Evolutionary conservation across 2,888 invertebrate genomes (phyloP), one percentile per base, ranked within the genome.

Genomic region (Ormyrus rosae): DNA sequence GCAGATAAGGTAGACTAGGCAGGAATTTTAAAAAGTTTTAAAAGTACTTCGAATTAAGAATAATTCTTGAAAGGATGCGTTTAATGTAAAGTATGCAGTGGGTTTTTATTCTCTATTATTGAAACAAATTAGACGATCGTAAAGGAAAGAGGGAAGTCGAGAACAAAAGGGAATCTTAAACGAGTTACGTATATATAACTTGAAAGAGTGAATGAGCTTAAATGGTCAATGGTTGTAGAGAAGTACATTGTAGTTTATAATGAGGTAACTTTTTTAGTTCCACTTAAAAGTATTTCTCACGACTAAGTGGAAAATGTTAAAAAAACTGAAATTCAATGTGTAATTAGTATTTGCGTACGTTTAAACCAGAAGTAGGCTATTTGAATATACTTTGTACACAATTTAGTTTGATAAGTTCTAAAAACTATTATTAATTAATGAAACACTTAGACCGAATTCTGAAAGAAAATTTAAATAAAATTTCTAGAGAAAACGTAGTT

Each of bases 111-210:
- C 34, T 53, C 13, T 60, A 78, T 71, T 34, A 60, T 46, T 71
- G 51, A 60, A 53, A 61, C 56, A 68, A 76, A 76, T 76, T 65
- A 70, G 46, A 56, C 9, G 19, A 70, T 70, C 56, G 65, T 53
- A 78, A 60, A 45, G 67, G 11, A 61, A 60, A 69, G 70, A 55
- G 60, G 65, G 51, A 78, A 78, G 55, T 5, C 3, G 19, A 60
- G 60, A 69, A 78, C 65, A 82, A 83, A 83, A 83, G 81, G 78
- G 78, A 77, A 77, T 81, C 78, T 82, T 82, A 83, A 84, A 81
- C 79, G 78, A 82, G 82, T 81, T 81, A 79, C 81, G 78, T 77
- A 73, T 34, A 34, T 34, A 34, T 82, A 82, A 71, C 78, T 82
- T 82, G 80, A 81, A 71, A 11, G 78, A 63, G 80, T 71, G 82